A percentile compares a stretch with the other conserved stretches of the same genome.
Conservation (phyloP, 2,797 vertebrate species). For the Galagoides demidoff region DNA sequence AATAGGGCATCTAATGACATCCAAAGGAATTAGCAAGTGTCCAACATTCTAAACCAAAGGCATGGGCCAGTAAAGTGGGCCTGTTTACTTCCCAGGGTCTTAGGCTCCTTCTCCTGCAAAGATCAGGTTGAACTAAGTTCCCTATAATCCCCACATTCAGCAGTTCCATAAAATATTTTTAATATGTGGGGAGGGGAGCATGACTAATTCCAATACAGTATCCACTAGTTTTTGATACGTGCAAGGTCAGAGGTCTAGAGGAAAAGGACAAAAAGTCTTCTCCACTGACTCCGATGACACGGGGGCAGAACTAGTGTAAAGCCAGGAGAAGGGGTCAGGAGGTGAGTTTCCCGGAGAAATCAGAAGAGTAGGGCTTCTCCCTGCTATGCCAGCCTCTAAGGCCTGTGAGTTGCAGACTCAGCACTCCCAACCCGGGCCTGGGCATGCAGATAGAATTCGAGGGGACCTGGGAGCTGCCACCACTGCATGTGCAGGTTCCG, state of each 20-base stretch:
- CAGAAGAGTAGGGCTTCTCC: no score
- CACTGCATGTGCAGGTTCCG: neutral
- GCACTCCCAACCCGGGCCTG: neutral
- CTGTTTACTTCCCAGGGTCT: neutral
- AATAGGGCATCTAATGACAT: neutral
- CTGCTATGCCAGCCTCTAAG: no score
- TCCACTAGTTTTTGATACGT: neutral
- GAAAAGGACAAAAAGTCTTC: neutral
- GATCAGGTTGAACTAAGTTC: neutral
- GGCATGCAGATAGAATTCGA: neutral
- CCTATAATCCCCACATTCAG: neutral
- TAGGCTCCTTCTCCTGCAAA: neutral
- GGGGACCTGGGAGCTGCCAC: neutral
- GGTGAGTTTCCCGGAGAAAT: neutral
- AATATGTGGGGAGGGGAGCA: neutral
- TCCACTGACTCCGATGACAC: neutral
- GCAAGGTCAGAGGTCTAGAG: neutral
- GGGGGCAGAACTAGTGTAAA: neutral
- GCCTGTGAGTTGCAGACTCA: neutral
- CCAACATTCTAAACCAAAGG: neutral
- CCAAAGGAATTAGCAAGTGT: neutral
- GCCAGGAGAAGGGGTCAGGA: neutral
- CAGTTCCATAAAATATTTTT: neutral
- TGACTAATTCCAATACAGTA: neutral
- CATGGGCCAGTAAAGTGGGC: rapidly evolving